Conservation (phyloP, 2,113 vertebrate species). For the Trichomycterus rosablanca region DNA sequence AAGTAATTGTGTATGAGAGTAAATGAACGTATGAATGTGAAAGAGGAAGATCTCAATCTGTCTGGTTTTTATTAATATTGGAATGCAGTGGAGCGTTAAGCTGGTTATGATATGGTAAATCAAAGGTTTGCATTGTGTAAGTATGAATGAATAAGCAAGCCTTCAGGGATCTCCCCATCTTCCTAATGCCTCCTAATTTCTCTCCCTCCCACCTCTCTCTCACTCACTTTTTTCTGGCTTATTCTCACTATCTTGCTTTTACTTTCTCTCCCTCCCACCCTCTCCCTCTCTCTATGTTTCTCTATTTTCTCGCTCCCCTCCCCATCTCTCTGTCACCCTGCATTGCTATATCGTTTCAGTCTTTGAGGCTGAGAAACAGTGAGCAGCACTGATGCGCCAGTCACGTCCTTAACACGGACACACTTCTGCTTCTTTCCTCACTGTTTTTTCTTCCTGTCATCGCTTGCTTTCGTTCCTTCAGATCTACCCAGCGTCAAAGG, state of each 20-base stretch:
- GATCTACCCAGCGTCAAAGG: constrained; percentile 24
- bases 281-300: constrained; percentile 26
- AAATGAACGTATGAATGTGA: no score
- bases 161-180: constrained; percentile 13
- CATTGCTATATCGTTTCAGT: constrained; percentile 55
- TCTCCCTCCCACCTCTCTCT: constrained; percentile 12
- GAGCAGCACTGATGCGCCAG: constrained; percentile 42
- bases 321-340: constrained; percentile 15
- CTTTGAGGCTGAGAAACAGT: constrained; percentile 59
- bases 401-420: constrained; percentile 45
- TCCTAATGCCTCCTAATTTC: constrained; percentile 5
- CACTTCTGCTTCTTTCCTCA: constrained; percentile 27
- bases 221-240: no score
- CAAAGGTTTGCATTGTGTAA: not conserved
- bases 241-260: no score
- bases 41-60: not conserved
- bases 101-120: not conserved
- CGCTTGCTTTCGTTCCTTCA: not conserved
- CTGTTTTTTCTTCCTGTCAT: not conserved
- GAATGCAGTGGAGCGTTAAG: not conserved
- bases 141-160: not conserved
- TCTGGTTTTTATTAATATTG: not conserved
- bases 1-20: no score
- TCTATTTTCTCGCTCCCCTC: constrained; percentile 24
- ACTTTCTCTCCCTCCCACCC: constrained; percentile 9